Conservation (phyloP, 2,113 vertebrate genomes). For the Pica pica region DNA sequence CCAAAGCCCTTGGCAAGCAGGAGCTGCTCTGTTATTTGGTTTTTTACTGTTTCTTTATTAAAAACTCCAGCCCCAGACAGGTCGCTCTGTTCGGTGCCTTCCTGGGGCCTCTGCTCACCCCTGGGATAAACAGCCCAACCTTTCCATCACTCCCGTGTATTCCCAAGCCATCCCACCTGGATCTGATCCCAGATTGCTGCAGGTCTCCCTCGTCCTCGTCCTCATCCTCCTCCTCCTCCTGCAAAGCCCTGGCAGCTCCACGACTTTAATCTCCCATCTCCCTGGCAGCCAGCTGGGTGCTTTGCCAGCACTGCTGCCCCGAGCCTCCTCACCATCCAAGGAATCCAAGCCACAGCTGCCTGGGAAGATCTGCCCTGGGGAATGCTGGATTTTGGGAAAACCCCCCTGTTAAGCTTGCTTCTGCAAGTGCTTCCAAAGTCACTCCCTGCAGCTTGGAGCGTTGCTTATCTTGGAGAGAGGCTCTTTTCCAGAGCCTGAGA, state of each 20-base stretch:
- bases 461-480: not conserved
- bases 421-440: not conserved
- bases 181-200: not conserved
- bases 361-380: not conserved
- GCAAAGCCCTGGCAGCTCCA: not conserved
- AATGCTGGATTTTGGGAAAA: not conserved
- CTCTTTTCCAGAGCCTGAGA: not conserved
- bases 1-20: slow-evolving; percentile 14
- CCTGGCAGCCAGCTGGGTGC: not conserved
- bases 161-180: not conserved
- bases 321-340: not conserved
- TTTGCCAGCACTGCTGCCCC: not conserved
- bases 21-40: not conserved
- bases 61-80: not conserved
- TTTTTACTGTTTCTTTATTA: slow-evolving; percentile 15
- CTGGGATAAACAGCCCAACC: not conserved
- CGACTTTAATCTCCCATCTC: not conserved
- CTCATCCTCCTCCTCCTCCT: not conserved
- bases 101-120: not conserved
- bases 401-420: not conserved
- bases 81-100: not conserved
- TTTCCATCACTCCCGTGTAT: rapidly evolving
- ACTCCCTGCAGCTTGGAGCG: not conserved
- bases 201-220: not conserved
- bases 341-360: not conserved